Percentiles rank a stretch among this genome's conserved stretches.
Conservation (phyloP, 2,113 vertebrate genomes). For the Amphiprion ocellaris region DNA sequence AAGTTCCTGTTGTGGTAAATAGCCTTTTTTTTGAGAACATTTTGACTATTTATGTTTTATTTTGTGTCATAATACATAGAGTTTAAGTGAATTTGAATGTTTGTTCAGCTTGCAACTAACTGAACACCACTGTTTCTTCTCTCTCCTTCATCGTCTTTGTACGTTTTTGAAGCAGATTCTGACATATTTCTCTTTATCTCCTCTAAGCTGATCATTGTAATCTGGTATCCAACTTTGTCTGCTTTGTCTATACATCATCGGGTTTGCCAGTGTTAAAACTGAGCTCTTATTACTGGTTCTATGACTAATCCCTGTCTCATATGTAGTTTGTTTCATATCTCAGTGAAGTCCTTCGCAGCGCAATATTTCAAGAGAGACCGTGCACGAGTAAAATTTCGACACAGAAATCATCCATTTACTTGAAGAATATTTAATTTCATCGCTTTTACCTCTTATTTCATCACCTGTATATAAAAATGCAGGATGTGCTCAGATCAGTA, state of each 20-base stretch:
- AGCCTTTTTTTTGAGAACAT: too few relatives aligned
- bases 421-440: conserved; percentile 52
- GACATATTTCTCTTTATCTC: not conserved
- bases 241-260: not conserved
- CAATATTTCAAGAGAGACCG: not conserved
- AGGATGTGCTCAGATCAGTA: conserved; percentile 15
- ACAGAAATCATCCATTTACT: conserved; percentile 25
- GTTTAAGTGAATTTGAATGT: too few relatives aligned
- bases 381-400: conserved; percentile 15
- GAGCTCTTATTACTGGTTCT: conserved; percentile 4
- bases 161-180: not conserved
- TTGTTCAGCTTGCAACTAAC: not conserved
- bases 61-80: too few relatives aligned
- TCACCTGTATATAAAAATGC: conserved; percentile 42
- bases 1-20: too few relatives aligned
- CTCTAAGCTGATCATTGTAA: not conserved
- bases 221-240: not conserved
- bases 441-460: conserved; percentile 51
- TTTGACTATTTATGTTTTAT: too few relatives aligned
- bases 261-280: not conserved
- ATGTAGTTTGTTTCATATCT: conserved; percentile 26
- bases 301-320: conserved; percentile 7
- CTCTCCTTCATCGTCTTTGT: not conserved
- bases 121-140: not conserved
- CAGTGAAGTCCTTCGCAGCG: conserved; percentile 1